phyloP scores from a whole-genome alignment of 2,888 invertebrate genomes.

The Himalopsyche tibetana region DNA sequence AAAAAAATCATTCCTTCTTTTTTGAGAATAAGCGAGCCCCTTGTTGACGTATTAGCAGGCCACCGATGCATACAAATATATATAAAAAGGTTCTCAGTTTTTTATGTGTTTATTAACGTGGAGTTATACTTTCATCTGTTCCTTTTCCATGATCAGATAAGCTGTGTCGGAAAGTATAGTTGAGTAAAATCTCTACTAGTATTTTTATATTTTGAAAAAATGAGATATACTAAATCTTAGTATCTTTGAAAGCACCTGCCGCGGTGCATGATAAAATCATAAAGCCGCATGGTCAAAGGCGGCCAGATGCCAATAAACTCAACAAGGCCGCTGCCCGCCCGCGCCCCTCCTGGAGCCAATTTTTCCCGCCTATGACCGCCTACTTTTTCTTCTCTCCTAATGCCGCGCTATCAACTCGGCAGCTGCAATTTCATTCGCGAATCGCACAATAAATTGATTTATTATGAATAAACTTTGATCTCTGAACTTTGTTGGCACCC shows the following conservation, averaged over 20 bases:
- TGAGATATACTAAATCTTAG: neutral
- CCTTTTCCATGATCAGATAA: no score
- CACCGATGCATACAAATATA: no score
- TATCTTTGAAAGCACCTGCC: neutral
- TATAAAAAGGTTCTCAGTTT: no score
- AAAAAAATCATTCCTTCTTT: no score
- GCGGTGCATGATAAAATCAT: neutral
- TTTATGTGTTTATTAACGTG: no score
- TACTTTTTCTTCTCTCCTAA: conserved; percentile 71
- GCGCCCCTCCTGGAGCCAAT: conserved; percentile 57
- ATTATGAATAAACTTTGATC: neutral
- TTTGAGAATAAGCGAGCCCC: no score
- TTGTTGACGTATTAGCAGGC: no score
- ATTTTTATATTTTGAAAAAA: no score
- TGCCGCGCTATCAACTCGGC: conserved; percentile 67
- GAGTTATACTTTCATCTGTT: no score
- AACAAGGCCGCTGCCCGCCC: conserved; percentile 61
- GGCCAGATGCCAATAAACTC: conserved; percentile 64
- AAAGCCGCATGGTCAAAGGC: conserved; percentile 51
- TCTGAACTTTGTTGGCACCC: neutral
- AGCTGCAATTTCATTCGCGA: neutral
- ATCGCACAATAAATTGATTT: conserved; percentile 12
- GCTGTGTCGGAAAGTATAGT: no score
- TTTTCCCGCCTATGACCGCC: conserved; percentile 71
- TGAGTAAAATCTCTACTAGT: no score